phyloP scores from a whole-genome alignment of 2,113 vertebrate species.

The Ibidorhyncha struthersii region DNA sequence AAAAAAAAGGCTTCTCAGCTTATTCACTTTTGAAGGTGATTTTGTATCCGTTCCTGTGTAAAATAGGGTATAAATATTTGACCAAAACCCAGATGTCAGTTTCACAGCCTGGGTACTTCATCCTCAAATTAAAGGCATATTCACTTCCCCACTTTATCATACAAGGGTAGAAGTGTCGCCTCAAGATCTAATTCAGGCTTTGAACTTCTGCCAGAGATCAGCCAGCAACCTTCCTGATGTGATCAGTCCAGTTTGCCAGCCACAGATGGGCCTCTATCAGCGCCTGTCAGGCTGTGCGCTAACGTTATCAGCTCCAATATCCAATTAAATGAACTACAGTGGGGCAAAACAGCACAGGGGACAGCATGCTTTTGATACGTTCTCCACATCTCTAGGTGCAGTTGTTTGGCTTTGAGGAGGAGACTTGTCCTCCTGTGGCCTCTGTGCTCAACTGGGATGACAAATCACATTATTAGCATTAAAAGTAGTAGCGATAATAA shows the following conservation, averaged over 20 bases:
- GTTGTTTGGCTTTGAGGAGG: neutral
- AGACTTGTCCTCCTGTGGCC: neutral
- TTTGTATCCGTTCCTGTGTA: neutral
- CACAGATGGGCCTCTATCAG: neutral
- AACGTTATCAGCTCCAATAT: neutral
- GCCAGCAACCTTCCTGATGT: constrained; percentile 3
- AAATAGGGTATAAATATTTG: neutral
- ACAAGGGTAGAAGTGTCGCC: neutral
- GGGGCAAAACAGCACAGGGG: neutral
- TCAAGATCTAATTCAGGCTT: constrained; percentile 43
- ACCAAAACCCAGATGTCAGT: neutral
- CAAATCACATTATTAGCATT: neutral
- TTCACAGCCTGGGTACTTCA: neutral
- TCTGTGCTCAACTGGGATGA: neutral
- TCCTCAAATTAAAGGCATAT: neutral
- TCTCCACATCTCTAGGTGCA: neutral
- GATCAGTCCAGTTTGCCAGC: constrained; percentile 8
- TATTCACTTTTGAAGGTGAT: neutral
- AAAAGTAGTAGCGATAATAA: neutral
- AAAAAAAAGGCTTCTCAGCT: neutral
- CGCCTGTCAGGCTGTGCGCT: neutral
- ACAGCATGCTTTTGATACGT: neutral
- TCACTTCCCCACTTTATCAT: neutral
- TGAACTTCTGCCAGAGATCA: constrained; percentile 14
- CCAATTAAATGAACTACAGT: neutral